Evolutionary conservation across 2,797 vertebrate species (phyloP), one percentile per base, ranked within the genome.

Genomic region (Catamblyrhynchus diadema): DNA sequence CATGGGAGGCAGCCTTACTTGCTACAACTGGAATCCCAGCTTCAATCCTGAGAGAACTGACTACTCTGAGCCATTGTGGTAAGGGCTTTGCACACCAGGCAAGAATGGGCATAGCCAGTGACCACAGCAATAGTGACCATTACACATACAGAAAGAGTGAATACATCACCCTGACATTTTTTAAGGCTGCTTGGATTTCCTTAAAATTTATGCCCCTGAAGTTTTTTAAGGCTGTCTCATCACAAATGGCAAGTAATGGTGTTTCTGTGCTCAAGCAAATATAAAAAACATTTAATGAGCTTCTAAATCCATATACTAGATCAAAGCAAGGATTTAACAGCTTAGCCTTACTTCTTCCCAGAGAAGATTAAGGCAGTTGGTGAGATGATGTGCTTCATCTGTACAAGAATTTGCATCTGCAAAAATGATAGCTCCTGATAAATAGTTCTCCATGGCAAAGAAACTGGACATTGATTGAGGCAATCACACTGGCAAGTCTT

Each of bases 281-380:
- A 17, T 15, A 50, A 69, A 80, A 66, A 59, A 59, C 19, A 50
- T 10, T 3, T 32, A 51, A 70, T n/a, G 17, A 23, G 14, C 35
- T 60, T 74, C 51, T 66, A 74, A 80, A 71, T 90, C 20, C 53
- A 67, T 65, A 20, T 41, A n/a, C 4, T 54, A 30, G 51, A 80
- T 86, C 64, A 93, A 93, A 93, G 41, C 11, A 69, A 72, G 30
- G 37, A 22, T 80, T 93, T 73, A 42, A 62, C 61, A 87, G 48
- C 53, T 87, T 75, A 70, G 64, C 15, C 21, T 16, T 70, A 10
- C 41, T 89, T 72, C 71, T 89, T 80, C 39, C 37, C 14, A 37
- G 57, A 59, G 41, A 25, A 87, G 50, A 75, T 69, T 73, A 41
- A 87, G 44, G 21, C 37, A 72, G 60, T 56, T 54, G 51, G 20